A percentile compares a stretch with the other conserved stretches of the same genome.
These are phyloP conservation scores for Hippocampus comes DNA, from an alignment of 2,113 vertebrate genomes.

Conservation along the genomic window DNA sequence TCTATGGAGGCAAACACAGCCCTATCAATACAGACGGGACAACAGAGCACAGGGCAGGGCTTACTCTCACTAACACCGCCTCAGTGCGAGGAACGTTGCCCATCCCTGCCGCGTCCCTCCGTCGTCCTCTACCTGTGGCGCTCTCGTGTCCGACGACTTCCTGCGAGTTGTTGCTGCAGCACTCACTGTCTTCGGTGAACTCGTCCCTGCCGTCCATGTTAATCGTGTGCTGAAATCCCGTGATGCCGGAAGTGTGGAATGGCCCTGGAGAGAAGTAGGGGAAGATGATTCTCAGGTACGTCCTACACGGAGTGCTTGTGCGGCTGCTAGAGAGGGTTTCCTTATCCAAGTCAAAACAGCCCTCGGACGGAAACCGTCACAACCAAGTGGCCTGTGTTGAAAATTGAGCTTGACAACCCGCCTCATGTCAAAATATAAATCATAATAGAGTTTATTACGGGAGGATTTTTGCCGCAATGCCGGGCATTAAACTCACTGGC, in stretches of 20 bases:
- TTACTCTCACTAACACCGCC: conserved; percentile 61
- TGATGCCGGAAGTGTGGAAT: conserved; percentile 73
- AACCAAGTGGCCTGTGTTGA: background rate
- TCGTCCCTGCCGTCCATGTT: conserved; percentile 76
- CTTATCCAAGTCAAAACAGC: background rate
- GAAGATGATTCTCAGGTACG: background rate
- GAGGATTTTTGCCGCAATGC: background rate
- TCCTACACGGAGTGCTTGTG: background rate
- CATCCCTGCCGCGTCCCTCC: background rate
- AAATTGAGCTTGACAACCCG: background rate
- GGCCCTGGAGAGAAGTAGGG: conserved; percentile 60
- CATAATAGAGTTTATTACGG: background rate
- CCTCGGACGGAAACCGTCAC: background rate
- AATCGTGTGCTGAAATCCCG: conserved; percentile 71
- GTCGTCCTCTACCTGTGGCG: conserved; percentile 64
- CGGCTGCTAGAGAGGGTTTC: background rate
- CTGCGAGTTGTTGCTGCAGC: conserved; percentile 75
- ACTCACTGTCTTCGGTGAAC: conserved; percentile 73
- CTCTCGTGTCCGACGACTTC: conserved; percentile 75
- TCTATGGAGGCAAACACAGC: conserved; percentile 72
- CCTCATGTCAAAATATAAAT: background rate
- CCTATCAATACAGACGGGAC: conserved; percentile 68
- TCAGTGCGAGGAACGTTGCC: conserved; percentile 31
- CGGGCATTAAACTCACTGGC: background rate
- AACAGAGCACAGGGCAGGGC: conserved; percentile 63